These are phyloP conservation scores for Turdus rufiventris DNA, from an alignment of 2,113 vertebrate species.

Conservation along the genomic window DNA sequence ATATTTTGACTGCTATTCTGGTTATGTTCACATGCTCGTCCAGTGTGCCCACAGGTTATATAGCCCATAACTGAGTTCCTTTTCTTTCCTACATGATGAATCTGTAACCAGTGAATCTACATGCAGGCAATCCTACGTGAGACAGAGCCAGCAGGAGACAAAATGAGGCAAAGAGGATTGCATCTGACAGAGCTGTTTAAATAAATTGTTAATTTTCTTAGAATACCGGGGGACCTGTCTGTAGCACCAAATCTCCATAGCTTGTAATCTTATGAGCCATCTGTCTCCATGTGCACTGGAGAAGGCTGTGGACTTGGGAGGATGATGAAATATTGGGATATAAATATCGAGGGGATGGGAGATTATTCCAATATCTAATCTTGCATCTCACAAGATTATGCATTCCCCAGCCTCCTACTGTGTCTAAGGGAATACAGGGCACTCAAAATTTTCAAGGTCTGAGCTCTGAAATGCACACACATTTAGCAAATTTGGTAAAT, in stretches of 20 bases:
- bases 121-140: conserved; percentile 1
- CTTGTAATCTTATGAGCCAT: conserved; percentile 38
- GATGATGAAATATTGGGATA: conserved; percentile 5
- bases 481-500: not conserved
- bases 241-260: conserved; percentile 38
- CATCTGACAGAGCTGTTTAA: conserved; percentile 60
- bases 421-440: not conserved
- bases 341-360: not conserved
- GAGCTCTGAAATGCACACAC: not conserved
- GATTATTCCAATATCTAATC: conserved; percentile 9
- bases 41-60: not conserved
- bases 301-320: not conserved
- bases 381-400: not conserved
- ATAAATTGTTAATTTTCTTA: conserved; percentile 64
- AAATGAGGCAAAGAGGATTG: conserved; percentile 59
- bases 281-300: not conserved
- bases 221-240: conserved; percentile 29
- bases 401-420: not conserved
- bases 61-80: not conserved
- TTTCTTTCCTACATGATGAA: not conserved
- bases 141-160: conserved; percentile 42
- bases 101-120: not conserved
- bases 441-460: not conserved
- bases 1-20: not conserved
- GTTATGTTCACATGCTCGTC: not conserved